Evolutionary conservation across 2,888 invertebrate species (phyloP).

Genomic region (Metalampra italica): DNA sequence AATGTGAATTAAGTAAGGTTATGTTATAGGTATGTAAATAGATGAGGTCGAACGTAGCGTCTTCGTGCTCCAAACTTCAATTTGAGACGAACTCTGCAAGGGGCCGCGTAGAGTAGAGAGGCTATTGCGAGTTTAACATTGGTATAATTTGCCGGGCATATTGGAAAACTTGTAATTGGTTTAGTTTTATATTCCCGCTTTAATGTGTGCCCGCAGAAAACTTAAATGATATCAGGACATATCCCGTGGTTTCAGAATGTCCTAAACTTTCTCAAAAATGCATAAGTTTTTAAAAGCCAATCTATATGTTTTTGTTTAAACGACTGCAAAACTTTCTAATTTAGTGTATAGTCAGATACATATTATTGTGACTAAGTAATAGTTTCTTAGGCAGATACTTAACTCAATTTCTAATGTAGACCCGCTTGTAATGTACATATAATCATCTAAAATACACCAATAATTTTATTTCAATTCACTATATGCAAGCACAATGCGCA

Average conservation of each 20-base stretch:
- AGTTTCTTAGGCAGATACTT: too few species aligned
- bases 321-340: not conserved
- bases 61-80: constrained; percentile 42
- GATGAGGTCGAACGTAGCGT: constrained; percentile 28
- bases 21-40: constrained; percentile 13
- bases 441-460: too few species aligned
- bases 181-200: constrained; percentile 67
- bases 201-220: constrained; percentile 50
- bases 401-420: too few species aligned
- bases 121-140: constrained; percentile 60
- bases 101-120: constrained; percentile 48
- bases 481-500: too few species aligned
- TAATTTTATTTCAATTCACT: too few species aligned
- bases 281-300: too few species aligned
- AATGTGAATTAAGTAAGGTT: too few species aligned
- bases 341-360: too few species aligned
- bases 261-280: not conserved
- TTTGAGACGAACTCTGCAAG: constrained; percentile 45
- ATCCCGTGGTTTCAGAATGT: constrained; percentile 14
- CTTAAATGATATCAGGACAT: constrained; percentile 55
- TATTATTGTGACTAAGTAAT: too few species aligned
- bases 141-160: constrained; percentile 68
- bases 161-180: constrained; percentile 75
- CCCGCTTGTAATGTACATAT: too few species aligned
- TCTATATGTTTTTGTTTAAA: not conserved